A percentile compares a stretch with the other conserved stretches of the same genome.
Evolutionary conservation across 2,888 invertebrate genomes (phyloP).

Genomic region (Drosophila mercatorum): DNA sequence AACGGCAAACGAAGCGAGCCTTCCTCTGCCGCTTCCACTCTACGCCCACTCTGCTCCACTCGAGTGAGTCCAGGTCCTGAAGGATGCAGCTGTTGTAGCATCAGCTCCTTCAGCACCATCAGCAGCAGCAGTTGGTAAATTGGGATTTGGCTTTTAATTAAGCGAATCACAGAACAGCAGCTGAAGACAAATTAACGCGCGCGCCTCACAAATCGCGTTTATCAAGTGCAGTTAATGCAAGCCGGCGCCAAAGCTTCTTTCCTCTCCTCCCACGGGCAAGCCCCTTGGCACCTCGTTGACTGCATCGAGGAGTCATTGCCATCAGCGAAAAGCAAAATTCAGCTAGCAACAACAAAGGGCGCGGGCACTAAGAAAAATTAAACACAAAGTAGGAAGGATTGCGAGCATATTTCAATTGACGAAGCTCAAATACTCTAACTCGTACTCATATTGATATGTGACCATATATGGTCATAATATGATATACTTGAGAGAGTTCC

Average conservation of each 20-base stretch:
- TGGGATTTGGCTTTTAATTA: conserved; percentile 52
- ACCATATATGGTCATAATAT: background rate
- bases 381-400: background rate
- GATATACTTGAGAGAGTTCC: background rate
- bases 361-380: conserved; percentile 2
- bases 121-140: conserved; percentile 14
- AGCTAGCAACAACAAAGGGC: conserved; percentile 32
- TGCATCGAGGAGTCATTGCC: conserved; percentile 49
- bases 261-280: background rate
- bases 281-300: conserved; percentile 13
- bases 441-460: no score
- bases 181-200: conserved; percentile 39
- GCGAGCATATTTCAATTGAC: no score
- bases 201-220: conserved; percentile 33
- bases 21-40: background rate
- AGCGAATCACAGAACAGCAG: conserved; percentile 30
- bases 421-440: conserved; percentile 1
- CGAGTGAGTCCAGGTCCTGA: conserved; percentile 12
- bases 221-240: conserved; percentile 56
- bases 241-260: conserved; percentile 31
- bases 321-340: conserved; percentile 41
- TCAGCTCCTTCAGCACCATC: background rate
- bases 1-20: conserved; percentile 22
- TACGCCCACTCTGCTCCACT: background rate
- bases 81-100: conserved; percentile 14